These are phyloP conservation scores for Sylvia borin DNA, from an alignment of 2,797 vertebrate species.

Conservation along the genomic window DNA sequence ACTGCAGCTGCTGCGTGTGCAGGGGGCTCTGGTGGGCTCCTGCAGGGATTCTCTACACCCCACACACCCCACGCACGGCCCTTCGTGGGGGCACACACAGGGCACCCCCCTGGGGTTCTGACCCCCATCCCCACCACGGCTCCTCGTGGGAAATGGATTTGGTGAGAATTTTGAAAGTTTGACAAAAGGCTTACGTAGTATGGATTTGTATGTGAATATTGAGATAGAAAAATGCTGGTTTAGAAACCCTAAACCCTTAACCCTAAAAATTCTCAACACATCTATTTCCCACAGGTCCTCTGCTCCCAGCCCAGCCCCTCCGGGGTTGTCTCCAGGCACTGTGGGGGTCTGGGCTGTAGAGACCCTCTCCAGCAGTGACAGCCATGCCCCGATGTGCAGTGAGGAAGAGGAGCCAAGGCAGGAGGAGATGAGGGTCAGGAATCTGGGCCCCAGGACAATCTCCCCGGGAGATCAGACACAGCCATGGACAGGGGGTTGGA, in stretches of 20 bases:
- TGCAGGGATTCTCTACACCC: background rate
- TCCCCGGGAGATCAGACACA: background rate
- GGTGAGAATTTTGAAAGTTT: no score
- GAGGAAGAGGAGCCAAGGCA: background rate
- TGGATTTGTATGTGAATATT: no score
- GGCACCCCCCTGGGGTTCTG: background rate
- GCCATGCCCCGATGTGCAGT: rapidly evolving
- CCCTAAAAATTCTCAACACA: no score
- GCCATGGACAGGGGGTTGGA: rapidly evolving
- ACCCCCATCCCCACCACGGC: rapidly evolving
- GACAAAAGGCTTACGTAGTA: no score
- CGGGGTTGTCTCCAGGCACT: rapidly evolving
- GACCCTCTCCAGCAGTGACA: background rate
- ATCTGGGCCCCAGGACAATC: background rate
- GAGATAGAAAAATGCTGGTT: no score
- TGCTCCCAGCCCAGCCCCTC: background rate
- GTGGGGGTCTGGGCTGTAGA: background rate
- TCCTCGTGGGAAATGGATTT: no score
- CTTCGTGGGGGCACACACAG: rapidly evolving
- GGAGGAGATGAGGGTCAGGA: background rate
- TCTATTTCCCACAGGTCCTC: no score
- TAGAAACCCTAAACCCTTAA: no score
- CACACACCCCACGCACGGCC: rapidly evolving
- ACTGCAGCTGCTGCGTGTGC: no score
- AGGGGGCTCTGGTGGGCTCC: background rate